Base-by-base conservation (phyloP, 2,888 invertebrate genomes). In the Bruchidius siliquastri region DNA sequence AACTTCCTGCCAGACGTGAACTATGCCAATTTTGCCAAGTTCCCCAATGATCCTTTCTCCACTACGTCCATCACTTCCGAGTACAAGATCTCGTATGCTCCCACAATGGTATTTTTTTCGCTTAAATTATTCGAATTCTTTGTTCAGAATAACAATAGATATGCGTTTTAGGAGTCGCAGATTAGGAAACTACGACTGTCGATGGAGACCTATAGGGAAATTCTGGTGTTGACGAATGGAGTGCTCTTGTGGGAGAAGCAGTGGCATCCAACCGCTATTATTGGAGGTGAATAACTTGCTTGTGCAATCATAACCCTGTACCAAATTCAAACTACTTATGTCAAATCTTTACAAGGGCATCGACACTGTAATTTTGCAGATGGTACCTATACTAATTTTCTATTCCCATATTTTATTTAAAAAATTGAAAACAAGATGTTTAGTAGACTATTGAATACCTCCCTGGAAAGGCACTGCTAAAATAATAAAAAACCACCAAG, bases 231-330 rank as follows among this genome's bases (percentile, higher is more conserved):
- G 0, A 79, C 91, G 20, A 91, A 93, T 83, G 92, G 92, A 0
- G 86, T 94, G 22, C 86, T 95, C 26, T 86, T 93, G 73, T 97
- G 97, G 96, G 94, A 96, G 81, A 93, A 94, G 81, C 92, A 92
- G 77, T 94, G 93, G 90, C 93, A 95, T 86, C 95, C 96, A 49
- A 92, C 92, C 73, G 90, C 94, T 72, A 91, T 96, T 77, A 86
- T 94, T 78, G 93, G 92, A 67, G 86, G 85, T 85, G 87, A 20
- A 83, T 89, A 67, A 68, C 13, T 49, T 72, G 66, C 13, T 69
- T 69, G 69, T n/a, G n/a, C n/a, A n/a, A n/a, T n/a, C n/a, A n/a
- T n/a, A n/a, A n/a, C n/a, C n/a, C n/a, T n/a, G n/a, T n/a, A n/a
- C n/a, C n/a, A n/a, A n/a, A n/a, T n/a, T n/a, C n/a, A n/a, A n/a